Evolutionary conservation across 2,888 invertebrate genomes (phyloP), one percentile per base, ranked within the genome.

Genomic region (Asteroscopus sphinx): DNA sequence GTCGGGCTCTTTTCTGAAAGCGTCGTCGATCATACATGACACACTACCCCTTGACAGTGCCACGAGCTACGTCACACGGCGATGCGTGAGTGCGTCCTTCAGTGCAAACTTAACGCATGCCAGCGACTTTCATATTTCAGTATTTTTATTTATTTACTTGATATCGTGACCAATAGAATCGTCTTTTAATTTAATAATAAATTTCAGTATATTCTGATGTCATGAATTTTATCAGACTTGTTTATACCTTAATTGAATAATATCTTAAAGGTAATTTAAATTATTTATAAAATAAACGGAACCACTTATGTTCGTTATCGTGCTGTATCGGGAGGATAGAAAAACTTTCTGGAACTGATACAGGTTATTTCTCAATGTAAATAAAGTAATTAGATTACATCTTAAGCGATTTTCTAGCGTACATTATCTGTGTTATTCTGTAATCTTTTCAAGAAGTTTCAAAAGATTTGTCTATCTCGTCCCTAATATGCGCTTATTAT

Each of bases 1-100:
- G 96, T 99, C 99, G 88, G 99, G 99, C 95, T 99, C 99, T 96
- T 99, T 99, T 96, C 99, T 99, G 97, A 95, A 97, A 94, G 92
- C 92, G 93, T 91, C 91, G 92, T 88, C 82, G 85, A 89, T 83
- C 88, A 86, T 76, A 85, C 85, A 86, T 89, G 85, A 88, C 76
- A 82, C 86, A 86, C 83, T 81, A 81, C 77, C 63, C 73, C 65
- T 68, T 73, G 52, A 40, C 42, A 61, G 30, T 51, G 53, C 17
- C 59, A 35, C 65, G 42, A 58, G 45, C 57, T 58, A 52, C 46
- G 37, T 55, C 67, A 46, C 65, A 36, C 65, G 15, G 21, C 21
- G 42, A n/a, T 37, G 40, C 30, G 56, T 33, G 48, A 9, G 16
- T 17, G 53, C 54, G 39, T 26, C 51, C 36, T 26, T 16, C 41